phyloP scores from a whole-genome alignment of 2,113 vertebrate species.

The Mus pahari region DNA sequence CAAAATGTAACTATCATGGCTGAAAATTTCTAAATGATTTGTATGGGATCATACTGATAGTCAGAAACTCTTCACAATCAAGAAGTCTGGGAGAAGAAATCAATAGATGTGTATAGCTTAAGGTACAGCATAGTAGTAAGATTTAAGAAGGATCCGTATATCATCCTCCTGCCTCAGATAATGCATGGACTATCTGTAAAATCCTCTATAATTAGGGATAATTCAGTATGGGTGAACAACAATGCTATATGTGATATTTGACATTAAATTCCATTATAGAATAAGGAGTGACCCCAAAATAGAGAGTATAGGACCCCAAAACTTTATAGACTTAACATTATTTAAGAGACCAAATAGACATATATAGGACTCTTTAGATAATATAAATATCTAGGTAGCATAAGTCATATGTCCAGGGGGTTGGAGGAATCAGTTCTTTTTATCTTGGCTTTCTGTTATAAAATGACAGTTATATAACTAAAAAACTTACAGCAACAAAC shows the following conservation, averaged over 20 bases:
- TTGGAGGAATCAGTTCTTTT: not conserved
- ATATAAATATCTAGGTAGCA: not conserved
- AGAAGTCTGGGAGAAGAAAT: not conserved
- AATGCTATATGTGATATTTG: not conserved
- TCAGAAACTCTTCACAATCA: not conserved
- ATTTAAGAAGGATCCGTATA: not conserved
- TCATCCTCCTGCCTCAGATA: not conserved
- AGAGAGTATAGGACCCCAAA: not conserved
- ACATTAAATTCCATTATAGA: constrained; percentile 8
- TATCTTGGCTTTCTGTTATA: not conserved
- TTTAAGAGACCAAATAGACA: not conserved
- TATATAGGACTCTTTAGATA: not conserved
- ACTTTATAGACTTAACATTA: not conserved
- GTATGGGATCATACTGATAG: not conserved
- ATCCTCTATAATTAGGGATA: not conserved
- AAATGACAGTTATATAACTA: not conserved
- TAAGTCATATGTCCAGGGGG: not conserved
- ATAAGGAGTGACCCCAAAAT: not conserved
- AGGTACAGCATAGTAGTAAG: not conserved
- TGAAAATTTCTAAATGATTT: constrained; percentile 50
- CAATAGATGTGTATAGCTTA: not conserved
- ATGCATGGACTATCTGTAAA: not conserved
- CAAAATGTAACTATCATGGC: not conserved
- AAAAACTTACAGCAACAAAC: not conserved
- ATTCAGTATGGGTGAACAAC: not conserved